Base-by-base conservation (phyloP, 2,113 vertebrate genomes). In the Epinephelus fuscoguttatus region DNA sequence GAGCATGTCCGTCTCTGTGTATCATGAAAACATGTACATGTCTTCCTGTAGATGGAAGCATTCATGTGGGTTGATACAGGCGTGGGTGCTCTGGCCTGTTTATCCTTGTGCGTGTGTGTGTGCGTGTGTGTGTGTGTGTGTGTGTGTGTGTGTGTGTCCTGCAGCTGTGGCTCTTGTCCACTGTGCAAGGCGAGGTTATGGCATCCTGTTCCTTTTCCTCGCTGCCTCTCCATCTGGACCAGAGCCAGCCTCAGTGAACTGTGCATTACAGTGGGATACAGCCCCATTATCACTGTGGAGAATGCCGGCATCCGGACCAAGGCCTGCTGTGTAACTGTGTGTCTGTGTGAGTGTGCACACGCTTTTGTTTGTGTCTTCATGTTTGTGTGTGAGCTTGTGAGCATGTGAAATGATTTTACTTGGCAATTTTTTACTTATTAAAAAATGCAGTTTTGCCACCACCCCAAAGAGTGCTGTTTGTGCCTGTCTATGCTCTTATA, bases 201-300 rank as follows among this genome's bases (percentile, higher is more conserved):
- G 88, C 91, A 90, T 93, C 92, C 92, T 93, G 88, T 91, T 93
- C 92, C 91, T 90, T 78, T 92, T 89, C 86, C 89, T 81, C 59
- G 49, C 84, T 89, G 87, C 88, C 81, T 88, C 85, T 84, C 90
- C 81, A 63, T 86, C 80, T 93, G 91, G 92, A 92, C 60, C 72
- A 0, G 49, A 37, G 90, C 92, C 91, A 93, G 84, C 59, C 76
- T 86, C 84, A 88, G 85, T 88, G 47, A 78, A 84, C 87, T 88
- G 82, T 81, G 87, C 80, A 56, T 89, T 93, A 90, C 87, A 91
- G 82, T 81, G 75, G 59, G 75, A 80, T 81, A 79, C 80, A 80
- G 62, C 67, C 67, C 80, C 85, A 88, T 92, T 91, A 92, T 89
- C 80, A 74, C 68, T 57, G 78, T 87, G 87, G 60, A 88, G 82